These are phyloP conservation scores for Drosophila buzzatii DNA, from an alignment of 2,888 invertebrate species.

Conservation along the genomic window DNA sequence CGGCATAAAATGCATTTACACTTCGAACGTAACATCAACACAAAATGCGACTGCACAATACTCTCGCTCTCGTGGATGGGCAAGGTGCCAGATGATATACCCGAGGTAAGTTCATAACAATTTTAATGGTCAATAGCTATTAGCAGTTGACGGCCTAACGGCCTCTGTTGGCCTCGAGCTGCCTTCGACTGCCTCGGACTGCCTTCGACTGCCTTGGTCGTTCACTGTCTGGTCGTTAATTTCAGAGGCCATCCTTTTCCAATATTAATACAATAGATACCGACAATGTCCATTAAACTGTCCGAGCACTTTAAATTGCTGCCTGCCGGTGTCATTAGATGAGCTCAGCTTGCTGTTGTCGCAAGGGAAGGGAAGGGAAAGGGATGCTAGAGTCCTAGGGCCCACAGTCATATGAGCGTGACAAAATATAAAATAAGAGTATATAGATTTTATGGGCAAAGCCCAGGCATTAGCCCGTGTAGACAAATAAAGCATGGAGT, in stretches of 20 bases:
- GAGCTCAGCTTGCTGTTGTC: constrained; percentile 8
- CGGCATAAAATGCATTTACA: constrained; percentile 93
- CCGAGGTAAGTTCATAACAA: constrained; percentile 89
- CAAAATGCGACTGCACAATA: constrained; percentile 97
- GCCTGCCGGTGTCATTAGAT: constrained; percentile 55
- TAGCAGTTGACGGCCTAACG: constrained; percentile 22
- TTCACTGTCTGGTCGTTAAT: constrained; percentile 15
- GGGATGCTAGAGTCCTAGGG: not conserved
- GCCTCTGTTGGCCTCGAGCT: not conserved
- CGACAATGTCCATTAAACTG: constrained; percentile 70
- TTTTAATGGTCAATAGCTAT: constrained; percentile 43
- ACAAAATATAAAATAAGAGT: constrained; percentile 29
- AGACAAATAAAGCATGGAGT: not conserved
- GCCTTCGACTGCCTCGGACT: not conserved
- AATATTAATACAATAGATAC: constrained; percentile 75
- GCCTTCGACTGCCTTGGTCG: not conserved
- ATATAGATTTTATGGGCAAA: constrained; percentile 2
- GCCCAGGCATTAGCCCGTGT: constrained; percentile 5
- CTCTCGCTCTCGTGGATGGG: constrained; percentile 99
- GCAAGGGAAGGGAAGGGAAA: not conserved
- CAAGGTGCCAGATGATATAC: constrained; percentile 97
- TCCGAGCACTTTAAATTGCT: constrained; percentile 66
- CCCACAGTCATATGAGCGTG: constrained; percentile 26
- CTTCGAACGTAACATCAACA: constrained; percentile 96
- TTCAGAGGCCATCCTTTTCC: constrained; percentile 35